phyloP scores from a whole-genome alignment of 2,797 vertebrate species.

The Jordanella pulchra region DNA sequence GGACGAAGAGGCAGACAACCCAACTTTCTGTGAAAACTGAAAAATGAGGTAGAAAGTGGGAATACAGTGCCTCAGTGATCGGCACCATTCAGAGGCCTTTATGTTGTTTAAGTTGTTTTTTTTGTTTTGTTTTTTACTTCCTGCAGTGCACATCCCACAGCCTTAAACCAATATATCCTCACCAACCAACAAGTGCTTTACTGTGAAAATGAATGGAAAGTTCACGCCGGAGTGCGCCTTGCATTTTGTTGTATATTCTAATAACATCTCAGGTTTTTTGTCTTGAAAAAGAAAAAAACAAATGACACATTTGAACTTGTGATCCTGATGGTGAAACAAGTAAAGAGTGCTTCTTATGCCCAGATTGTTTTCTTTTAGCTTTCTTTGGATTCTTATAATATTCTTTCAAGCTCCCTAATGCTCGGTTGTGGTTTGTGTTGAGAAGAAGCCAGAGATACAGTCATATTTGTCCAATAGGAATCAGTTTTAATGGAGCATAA shows the following conservation, averaged over 20 bases:
- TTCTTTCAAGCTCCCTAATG: slow-evolving; percentile 3
- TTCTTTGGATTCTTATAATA: slow-evolving; percentile 9
- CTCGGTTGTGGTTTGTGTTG: neutral
- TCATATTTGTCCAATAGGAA: slow-evolving; percentile 28
- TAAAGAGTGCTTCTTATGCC: slow-evolving; percentile 12
- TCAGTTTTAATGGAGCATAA: slow-evolving; percentile 9
- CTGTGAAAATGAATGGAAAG: slow-evolving; percentile 15
- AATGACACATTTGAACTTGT: neutral
- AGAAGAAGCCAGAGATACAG: slow-evolving; percentile 3
- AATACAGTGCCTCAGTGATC: slow-evolving; percentile 35
- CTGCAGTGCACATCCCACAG: slow-evolving; percentile 38
- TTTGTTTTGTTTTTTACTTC: slow-evolving; percentile 58
- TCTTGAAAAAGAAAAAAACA: neutral
- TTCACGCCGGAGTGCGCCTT: neutral
- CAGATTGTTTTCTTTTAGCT: neutral
- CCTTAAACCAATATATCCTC: slow-evolving; percentile 52
- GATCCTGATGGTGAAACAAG: neutral
- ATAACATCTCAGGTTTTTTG: neutral
- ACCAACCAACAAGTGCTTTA: slow-evolving; percentile 14
- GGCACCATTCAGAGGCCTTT: slow-evolving; percentile 40
- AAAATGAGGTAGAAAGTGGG: neutral
- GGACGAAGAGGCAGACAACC: slow-evolving; percentile 84
- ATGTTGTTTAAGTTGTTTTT: neutral
- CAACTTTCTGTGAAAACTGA: slow-evolving; percentile 65
- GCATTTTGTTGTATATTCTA: neutral